Base-by-base conservation (phyloP, 2,113 vertebrate genomes). In the Eclectus roratus region DNA sequence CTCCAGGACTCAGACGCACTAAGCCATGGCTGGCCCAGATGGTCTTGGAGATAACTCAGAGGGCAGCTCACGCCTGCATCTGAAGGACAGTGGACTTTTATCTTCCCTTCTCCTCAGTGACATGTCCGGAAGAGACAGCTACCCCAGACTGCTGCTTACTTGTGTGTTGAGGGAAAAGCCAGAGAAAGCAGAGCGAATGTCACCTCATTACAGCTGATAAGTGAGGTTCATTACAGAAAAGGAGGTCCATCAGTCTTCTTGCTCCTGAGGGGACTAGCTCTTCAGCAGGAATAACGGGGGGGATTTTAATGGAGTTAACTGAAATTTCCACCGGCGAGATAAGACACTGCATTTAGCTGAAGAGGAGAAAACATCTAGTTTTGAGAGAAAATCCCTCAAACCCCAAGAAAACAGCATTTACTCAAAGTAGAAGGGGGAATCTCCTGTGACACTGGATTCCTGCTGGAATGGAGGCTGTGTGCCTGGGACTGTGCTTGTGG, bases 181-280 rank as follows among this genome's bases (percentile, higher is more conserved):
- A 64, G 68, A n/a, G 80, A 94, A 88, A 58, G 56, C 56, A 58
- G 56, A 35, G 56, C 7, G 14, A 58, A 95, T 93, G 91, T 92
- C 85, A 81, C 55, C 85, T 91, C 69, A n/a, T 96, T 84, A 74
- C 41, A 80, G 69, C 77, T 95, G 93, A 49, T 90, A 91, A 92
- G 91, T 74, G 88, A 88, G 85, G 60, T 96, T 88, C 94, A 46
- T 85, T 85, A 29, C 76, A 53, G 88, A 33, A 68, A 70, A 90
- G 68, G 60, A 93, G 18, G 33, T 39, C 80, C 91, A 72, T 93
- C 74, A 9, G 2, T 94, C 80, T 88, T 66, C 52, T 91, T 80
- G 47, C 46, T 95, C 92, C 85, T 84, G 68, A 78, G 90, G 85
- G 92, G 61, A 86, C 6, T 9, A 70, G 85, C 53, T 71, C 69